These are phyloP conservation scores for Drosophila pallidifrons DNA, from an alignment of 1,140 invertebrate species.

Conservation along the genomic window DNA sequence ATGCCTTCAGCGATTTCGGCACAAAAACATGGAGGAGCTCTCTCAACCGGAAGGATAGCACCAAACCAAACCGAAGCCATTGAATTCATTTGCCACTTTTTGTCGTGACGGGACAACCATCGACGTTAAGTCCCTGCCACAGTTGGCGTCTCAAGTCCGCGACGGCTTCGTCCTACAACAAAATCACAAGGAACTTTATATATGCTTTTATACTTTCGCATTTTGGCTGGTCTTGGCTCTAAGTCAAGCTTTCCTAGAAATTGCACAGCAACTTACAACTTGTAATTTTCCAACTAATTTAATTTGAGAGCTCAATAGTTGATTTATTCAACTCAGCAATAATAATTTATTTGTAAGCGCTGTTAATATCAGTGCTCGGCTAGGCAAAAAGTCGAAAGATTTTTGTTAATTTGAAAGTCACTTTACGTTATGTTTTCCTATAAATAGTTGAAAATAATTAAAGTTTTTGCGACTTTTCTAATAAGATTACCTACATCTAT, in stretches of 20 bases:
- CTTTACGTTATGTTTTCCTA: neutral
- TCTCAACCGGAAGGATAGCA: conserved; percentile 54
- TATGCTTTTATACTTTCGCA: conserved; percentile 26
- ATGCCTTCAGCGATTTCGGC: conserved; percentile 58
- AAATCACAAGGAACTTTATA: conserved; percentile 43
- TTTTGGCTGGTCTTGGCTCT: neutral
- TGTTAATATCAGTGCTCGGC: neutral
- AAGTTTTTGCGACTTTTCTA: no score
- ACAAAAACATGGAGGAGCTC: conserved; percentile 18
- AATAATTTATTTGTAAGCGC: conserved; percentile 40
- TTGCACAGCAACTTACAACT: conserved; percentile 14
- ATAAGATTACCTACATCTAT: neutral
- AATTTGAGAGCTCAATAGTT: conserved; percentile 75
- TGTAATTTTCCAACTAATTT: conserved; percentile 82
- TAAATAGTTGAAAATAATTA: no score
- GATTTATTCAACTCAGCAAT: conserved; percentile 49
- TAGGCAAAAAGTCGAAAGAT: neutral
- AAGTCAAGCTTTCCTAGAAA: neutral
- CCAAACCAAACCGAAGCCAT: conserved; percentile 29
- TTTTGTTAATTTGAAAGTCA: neutral
- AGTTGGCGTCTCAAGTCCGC: neutral
- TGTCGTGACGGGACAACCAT: conserved; percentile 4
- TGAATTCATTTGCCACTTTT: conserved; percentile 37
- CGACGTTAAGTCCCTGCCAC: conserved; percentile 8
- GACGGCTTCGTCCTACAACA: neutral